These are phyloP conservation scores for Tanytarsus gracilentus DNA, from an alignment of 2,888 invertebrate genomes.

Conservation along the genomic window DNA sequence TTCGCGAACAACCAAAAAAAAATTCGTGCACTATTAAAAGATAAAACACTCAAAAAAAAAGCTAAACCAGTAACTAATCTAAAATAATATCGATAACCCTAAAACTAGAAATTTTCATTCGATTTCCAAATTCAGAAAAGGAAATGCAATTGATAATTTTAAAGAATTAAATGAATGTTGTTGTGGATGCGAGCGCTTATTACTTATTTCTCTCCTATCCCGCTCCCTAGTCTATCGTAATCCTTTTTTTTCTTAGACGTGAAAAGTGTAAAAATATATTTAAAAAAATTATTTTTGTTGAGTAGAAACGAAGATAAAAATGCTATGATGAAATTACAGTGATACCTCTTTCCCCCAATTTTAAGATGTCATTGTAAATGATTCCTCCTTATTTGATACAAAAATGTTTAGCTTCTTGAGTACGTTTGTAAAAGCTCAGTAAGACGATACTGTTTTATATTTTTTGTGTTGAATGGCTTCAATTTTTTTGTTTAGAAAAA, in stretches of 20 bases:
- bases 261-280: not conserved
- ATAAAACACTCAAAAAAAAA: not conserved
- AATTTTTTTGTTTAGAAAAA: no score
- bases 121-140: not conserved
- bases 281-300: no score
- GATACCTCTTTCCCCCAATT: no score
- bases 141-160: not conserved
- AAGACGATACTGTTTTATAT: no score
- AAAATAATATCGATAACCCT: not conserved
- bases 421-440: no score
- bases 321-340: no score
- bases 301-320: no score
- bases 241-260: not conserved
- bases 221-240: not conserved
- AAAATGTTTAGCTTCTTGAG: no score
- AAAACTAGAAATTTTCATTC: not conserved
- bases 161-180: not conserved
- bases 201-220: not conserved
- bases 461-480: no score
- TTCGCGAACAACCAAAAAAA: not conserved
- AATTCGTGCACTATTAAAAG: slow-evolving; percentile 10
- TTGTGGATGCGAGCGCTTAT: slow-evolving; percentile 25
- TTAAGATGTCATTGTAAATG: no score
- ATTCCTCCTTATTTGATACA: no score
- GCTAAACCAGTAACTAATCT: not conserved